Evolutionary conservation across 2,888 invertebrate genomes (phyloP).

Genomic region (Cheilosia soror): DNA sequence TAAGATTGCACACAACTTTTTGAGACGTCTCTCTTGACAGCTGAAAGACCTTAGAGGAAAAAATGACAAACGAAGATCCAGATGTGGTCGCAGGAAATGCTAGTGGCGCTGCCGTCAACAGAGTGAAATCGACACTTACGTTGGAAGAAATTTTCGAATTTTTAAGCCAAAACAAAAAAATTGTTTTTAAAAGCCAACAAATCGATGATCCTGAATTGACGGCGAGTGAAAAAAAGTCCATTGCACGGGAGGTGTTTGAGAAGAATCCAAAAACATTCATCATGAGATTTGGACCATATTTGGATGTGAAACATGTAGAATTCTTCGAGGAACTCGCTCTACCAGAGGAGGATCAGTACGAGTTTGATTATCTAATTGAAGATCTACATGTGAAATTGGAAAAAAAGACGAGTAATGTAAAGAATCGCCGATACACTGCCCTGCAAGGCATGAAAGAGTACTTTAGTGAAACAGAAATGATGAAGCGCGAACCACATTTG

Average conservation of each 20-base stretch:
- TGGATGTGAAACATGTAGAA: slow-evolving; percentile 87
- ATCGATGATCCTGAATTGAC: slow-evolving; percentile 90
- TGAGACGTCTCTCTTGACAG: slow-evolving; percentile 11
- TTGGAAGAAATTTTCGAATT: slow-evolving; percentile 78
- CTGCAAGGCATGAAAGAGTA: slow-evolving; percentile 88
- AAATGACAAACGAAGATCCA: slow-evolving; percentile 69
- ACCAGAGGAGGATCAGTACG: slow-evolving; percentile 83
- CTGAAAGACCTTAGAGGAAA: slow-evolving; percentile 1
- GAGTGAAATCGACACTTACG: slow-evolving; percentile 38
- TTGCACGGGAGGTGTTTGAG: slow-evolving; percentile 87
- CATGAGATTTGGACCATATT: slow-evolving; percentile 89
- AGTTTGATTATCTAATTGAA: slow-evolving; percentile 87
- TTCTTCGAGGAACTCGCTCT: slow-evolving; percentile 86
- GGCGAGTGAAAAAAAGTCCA: slow-evolving; percentile 87
- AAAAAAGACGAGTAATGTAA: slow-evolving; percentile 85
- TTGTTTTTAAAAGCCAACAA: slow-evolving; percentile 92
- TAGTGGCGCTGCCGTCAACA: slow-evolving; percentile 31
- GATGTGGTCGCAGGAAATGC: slow-evolving; percentile 34
- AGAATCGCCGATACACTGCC: slow-evolving; percentile 93
- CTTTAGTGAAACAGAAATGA: slow-evolving; percentile 97
- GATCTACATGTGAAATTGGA: slow-evolving; percentile 86
- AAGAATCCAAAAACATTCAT: slow-evolving; percentile 90
- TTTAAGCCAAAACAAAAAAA: slow-evolving; percentile 79
- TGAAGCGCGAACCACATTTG: slow-evolving; percentile 93
- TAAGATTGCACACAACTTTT: slow-evolving; percentile 16